Evolutionary conservation across 35 echinoderm and acorn worm genomes (phyloP).

Genomic region (Chiridota heheva): DNA sequence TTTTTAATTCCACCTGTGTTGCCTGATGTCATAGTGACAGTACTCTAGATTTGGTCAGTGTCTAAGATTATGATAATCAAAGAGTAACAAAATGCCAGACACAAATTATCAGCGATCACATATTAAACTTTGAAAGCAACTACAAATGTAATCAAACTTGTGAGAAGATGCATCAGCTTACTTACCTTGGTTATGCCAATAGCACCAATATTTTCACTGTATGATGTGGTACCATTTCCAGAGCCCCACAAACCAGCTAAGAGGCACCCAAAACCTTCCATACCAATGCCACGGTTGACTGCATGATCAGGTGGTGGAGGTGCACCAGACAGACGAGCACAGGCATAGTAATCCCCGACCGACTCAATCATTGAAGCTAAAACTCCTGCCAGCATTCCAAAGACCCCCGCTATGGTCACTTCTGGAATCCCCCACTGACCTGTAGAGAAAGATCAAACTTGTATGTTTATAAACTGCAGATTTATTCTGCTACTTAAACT

Average conservation of each 20-base stretch:
- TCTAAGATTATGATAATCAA: too few species aligned
- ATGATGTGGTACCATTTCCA: conserved; percentile 83
- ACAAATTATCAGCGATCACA: too few species aligned
- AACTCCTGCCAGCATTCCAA: conserved; percentile 86
- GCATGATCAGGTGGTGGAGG: conserved; percentile 83
- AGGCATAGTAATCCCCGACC: conserved; percentile 87
- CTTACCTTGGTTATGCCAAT: conserved; percentile 91
- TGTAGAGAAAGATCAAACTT: background rate
- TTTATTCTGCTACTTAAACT: background rate
- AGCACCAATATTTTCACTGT: conserved; percentile 94
- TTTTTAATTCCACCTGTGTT: too few species aligned
- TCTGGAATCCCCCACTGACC: conserved; percentile 66
- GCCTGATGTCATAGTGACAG: too few species aligned
- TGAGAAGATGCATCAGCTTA: too few species aligned
- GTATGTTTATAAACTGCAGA: background rate
- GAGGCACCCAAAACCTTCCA: conserved; percentile 74
- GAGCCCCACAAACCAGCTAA: conserved; percentile 76
- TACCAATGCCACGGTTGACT: conserved; percentile 84
- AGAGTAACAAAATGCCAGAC: too few species aligned
- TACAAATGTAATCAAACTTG: too few species aligned
- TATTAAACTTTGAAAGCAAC: too few species aligned
- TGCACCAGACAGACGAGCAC: conserved; percentile 73
- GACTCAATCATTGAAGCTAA: conserved; percentile 89
- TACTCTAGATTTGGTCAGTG: too few species aligned
- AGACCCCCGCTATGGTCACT: conserved; percentile 63